These are phyloP conservation scores for Remorina albescens DNA, from an alignment of 2,797 vertebrate genomes.

Conservation along the genomic window DNA sequence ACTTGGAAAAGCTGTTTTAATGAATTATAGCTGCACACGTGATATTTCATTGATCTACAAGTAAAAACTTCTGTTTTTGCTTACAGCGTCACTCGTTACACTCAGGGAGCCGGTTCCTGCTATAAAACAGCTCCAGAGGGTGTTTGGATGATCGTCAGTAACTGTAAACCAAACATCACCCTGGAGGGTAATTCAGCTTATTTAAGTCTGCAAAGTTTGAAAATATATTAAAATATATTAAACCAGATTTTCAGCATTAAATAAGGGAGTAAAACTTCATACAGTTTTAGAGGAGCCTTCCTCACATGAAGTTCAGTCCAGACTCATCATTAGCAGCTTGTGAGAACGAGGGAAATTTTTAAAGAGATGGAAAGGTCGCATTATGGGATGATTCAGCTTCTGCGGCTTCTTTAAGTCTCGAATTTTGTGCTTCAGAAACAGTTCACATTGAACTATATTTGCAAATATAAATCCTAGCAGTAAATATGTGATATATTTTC, in stretches of 20 bases:
- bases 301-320: not conserved
- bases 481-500: not conserved
- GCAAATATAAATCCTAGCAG: no score
- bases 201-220: not conserved
- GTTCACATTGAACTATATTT: not conserved
- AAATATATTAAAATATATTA: not conserved
- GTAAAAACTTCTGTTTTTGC: constrained; percentile 30
- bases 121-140: not conserved
- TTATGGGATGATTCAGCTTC: not conserved
- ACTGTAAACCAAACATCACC: not conserved
- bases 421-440: not conserved
- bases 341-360: no score
- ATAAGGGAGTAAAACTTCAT: not conserved
- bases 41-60: constrained; percentile 28
- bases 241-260: not conserved
- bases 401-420: not conserved
- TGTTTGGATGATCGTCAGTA: not conserved
- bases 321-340: not conserved
- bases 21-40: constrained; percentile 32
- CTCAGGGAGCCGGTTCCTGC: not conserved
- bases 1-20: constrained; percentile 19
- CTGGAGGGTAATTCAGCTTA: not conserved
- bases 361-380: no score
- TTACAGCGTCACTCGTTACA: not conserved
- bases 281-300: no score